A percentile compares a stretch with the other conserved stretches of the same genome.
These are phyloP conservation scores for Agrochola circellaris DNA, from an alignment of 2,888 invertebrate species.

Conservation along the genomic window DNA sequence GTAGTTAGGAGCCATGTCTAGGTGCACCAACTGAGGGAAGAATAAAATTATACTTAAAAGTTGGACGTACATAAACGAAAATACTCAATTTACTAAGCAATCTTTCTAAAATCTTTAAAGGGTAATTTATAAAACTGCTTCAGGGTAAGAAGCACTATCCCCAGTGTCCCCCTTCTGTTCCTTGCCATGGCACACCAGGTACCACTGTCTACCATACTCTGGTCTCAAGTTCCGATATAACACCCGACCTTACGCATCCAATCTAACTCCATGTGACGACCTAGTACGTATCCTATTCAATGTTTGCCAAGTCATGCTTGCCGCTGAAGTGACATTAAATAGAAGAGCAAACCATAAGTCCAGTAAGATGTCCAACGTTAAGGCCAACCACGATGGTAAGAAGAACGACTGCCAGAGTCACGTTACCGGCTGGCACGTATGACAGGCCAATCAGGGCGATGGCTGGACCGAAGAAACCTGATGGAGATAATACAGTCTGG, in stretches of 20 bases:
- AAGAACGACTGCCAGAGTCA: constrained; percentile 90
- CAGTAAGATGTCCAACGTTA: constrained; percentile 93
- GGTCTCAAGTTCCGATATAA: not conserved
- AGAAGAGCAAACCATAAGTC: constrained; percentile 89
- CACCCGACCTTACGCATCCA: no score
- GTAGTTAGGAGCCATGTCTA: constrained; percentile 96
- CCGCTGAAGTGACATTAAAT: not conserved
- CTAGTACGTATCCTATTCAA: no score
- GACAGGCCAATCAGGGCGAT: constrained; percentile 91
- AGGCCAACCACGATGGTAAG: constrained; percentile 93
- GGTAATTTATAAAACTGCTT: no score
- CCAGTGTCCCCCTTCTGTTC: no score
- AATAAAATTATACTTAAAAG: not conserved
- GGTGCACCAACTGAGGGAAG: constrained; percentile 92
- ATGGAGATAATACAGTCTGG: not conserved
- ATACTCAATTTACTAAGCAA: not conserved
- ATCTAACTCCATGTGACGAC: no score
- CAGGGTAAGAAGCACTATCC: no score
- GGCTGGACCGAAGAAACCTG: constrained; percentile 92
- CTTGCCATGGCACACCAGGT: no score
- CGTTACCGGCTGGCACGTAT: constrained; percentile 85
- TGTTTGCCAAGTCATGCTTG: not conserved
- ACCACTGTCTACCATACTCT: not conserved
- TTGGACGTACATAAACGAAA: not conserved
- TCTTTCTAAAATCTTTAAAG: not conserved